Base-by-base conservation (phyloP, 2,888 invertebrate species). In the Apoda limacodes region DNA sequence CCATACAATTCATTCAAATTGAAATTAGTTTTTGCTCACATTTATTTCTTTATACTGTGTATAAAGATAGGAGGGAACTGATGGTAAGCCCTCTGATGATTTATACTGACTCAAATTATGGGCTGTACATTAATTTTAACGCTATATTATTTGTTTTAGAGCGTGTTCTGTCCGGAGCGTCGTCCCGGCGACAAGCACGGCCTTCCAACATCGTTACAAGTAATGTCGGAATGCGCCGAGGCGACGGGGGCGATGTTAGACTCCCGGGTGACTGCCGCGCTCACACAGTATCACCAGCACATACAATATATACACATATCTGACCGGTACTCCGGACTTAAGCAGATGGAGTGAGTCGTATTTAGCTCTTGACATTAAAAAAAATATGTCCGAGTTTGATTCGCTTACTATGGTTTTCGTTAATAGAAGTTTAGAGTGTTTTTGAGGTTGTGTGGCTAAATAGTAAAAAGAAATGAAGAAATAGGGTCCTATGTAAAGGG, bases 301-400 rank as follows among this genome's bases (percentile, higher is more conserved):
- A 86, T 99, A 53, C 98, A 99, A 68, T 98, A 91, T 71, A 91
- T 99, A 66, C 98, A 99, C 78, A 87, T 99, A 55, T 97, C 98
- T 32, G 99, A 99, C 80, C 93, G 97, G 60, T 99, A 89, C 78
- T 90, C 92, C 46, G 98, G 98, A 20, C 86, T 87, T 14, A 93
- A 95, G 67, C 89, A 90, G 60, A 88, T 90, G 56, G 98, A 98
- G 89, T 92, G 69, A 86, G 90, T 83, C 21, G n/a, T n/a, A n/a
- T n/a, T n/a, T n/a, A n/a, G n/a, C n/a, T n/a, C n/a, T n/a, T n/a
- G n/a, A n/a, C n/a, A n/a, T n/a, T n/a, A n/a, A n/a, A n/a, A n/a
- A n/a, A n/a, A n/a, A n/a, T n/a, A n/a, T n/a, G n/a, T n/a, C n/a
- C n/a, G n/a, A n/a, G n/a, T n/a, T n/a, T n/a, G n/a, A n/a, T n/a